These are phyloP conservation scores for Balaenoptera acutorostrata DNA, from an alignment of 2,113 vertebrate species.

Conservation along the genomic window DNA sequence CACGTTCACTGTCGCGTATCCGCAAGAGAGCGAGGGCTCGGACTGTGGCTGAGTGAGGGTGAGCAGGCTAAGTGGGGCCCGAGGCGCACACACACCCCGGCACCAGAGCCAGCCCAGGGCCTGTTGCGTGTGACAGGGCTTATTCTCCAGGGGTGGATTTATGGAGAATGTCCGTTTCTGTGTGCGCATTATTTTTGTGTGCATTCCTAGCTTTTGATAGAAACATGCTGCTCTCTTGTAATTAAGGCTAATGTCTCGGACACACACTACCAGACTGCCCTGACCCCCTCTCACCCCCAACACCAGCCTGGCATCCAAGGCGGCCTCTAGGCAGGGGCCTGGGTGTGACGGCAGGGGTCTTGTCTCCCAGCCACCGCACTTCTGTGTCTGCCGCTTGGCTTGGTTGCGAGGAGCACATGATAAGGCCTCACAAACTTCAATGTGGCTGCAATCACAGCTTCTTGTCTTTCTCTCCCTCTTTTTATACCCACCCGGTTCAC, in stretches of 20 bases:
- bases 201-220: neutral
- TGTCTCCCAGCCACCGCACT: accelerated
- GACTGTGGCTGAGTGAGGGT: neutral
- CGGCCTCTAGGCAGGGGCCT: neutral
- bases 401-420: neutral
- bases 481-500: neutral
- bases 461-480: neutral
- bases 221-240: neutral
- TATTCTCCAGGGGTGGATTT: neutral
- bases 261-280: neutral
- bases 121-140: neutral
- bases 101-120: neutral
- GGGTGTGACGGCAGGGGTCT: neutral
- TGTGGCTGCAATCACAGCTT: neutral
- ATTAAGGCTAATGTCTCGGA: neutral
- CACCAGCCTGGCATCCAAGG: neutral
- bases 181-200: neutral
- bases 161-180: accelerated
- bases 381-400: neutral
- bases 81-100: accelerated
- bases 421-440: neutral
- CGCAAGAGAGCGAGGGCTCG: neutral
- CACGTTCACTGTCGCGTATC: neutral
- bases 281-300: neutral
- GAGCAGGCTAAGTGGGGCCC: neutral